phyloP scores from a whole-genome alignment of 2,888 invertebrate genomes.

The Hypomecis punctinalis region DNA sequence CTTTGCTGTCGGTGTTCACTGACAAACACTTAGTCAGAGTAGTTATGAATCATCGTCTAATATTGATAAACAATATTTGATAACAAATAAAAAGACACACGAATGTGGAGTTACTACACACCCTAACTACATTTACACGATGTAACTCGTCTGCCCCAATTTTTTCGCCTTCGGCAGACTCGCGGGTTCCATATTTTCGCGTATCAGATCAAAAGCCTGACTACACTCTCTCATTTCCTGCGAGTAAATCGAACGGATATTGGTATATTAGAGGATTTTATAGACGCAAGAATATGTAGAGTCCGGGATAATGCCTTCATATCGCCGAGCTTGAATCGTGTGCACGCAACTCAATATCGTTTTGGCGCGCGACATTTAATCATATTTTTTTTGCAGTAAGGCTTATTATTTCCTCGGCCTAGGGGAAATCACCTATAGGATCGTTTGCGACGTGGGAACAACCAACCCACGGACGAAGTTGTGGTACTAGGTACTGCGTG shows the following conservation, averaged over 20 bases:
- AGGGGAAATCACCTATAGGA: constrained; percentile 57
- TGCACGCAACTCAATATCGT: constrained; percentile 36
- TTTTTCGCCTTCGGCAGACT: constrained; percentile 27
- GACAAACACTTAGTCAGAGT: no score
- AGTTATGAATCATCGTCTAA: no score
- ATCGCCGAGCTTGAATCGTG: constrained; percentile 29
- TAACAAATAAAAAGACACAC: no score
- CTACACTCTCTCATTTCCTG: constrained; percentile 51
- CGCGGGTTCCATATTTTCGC: constrained; percentile 25
- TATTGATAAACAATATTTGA: no score
- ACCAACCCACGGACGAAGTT: constrained; percentile 32
- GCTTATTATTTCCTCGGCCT: constrained; percentile 60
- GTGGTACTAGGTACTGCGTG: no score
- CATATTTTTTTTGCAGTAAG: constrained; percentile 51
- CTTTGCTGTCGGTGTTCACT: no score
- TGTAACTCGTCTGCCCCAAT: not conserved
- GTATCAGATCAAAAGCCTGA: constrained; percentile 43
- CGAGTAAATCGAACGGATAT: constrained; percentile 58
- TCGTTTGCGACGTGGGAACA: constrained; percentile 41
- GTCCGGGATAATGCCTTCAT: constrained; percentile 44
- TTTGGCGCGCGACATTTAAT: constrained; percentile 49
- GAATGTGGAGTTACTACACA: no score
- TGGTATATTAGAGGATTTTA: constrained; percentile 56
- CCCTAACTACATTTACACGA: not conserved
- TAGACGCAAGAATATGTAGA: constrained; percentile 44